Evolutionary conservation across 64 coral and sea anemone genomes (phyloP), one percentile per base, ranked within the genome.

Genomic region (Actinia equina): DNA sequence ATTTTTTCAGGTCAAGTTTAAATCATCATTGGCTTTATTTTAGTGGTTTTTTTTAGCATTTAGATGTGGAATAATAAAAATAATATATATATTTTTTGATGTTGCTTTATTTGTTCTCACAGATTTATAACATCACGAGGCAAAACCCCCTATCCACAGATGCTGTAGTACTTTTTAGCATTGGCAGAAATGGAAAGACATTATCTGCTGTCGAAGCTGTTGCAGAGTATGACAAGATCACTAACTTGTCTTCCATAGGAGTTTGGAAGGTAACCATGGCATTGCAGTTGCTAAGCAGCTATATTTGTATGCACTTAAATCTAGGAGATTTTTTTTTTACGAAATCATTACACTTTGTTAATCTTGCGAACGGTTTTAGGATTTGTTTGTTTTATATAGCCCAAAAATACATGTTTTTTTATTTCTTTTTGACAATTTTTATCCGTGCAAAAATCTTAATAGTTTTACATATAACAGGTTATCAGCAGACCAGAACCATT

Each of bases 61-160:
- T 37, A 37, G 30, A 37, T 37, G 30, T 37, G 30, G 30, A 37
- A 37, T 37, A 37, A 37, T 37, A 37, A 37, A 37, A 37, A 37
- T 37, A 37, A 37, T 37, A 37, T 37, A 37, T 37, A 37, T 37
- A 37, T 20, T 62, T 62, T 17, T 8, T 54, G 52, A 16, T 14
- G 55, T 57, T 65, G 62, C 23, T 19, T 65, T 8, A 58, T 30
- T 46, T 60, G 18, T 86, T 20, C 7, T 70, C 19, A 27, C 71
- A 96, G 94, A 89, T 96, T 80, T 80, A 77, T 45, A 88, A 87
- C 61, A 90, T 93, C 60, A 85, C 49, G 85, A 93, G 70, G 83
- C 52, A 78, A 74, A 20, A 0, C 15, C 44, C 76, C 15, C 76
- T 37, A 78, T 78, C 76, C 15, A 30, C 26, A 43, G 85, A 82